Percentiles rank a stretch among this genome's conserved stretches.
These are phyloP conservation scores for Aphelinus certus DNA, from an alignment of 1,140 invertebrate genomes.

Conservation along the genomic window DNA sequence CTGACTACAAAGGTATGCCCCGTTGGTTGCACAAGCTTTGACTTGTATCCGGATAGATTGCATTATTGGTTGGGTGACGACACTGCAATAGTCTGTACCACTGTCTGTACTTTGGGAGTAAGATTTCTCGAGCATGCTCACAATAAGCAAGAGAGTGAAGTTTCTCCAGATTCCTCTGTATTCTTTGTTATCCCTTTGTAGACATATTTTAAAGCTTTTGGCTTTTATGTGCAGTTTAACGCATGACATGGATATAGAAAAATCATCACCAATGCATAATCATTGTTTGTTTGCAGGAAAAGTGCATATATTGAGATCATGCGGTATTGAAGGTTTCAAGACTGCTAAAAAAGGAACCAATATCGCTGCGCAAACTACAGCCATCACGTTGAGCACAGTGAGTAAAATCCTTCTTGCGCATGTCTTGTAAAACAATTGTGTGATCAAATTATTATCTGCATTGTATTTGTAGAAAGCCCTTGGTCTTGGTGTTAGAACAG, in stretches of 20 bases:
- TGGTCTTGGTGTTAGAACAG: constrained; percentile 76
- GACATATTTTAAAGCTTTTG: no score
- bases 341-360: constrained; percentile 95
- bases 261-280: constrained; percentile 8
- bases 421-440: not conserved
- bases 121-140: no score
- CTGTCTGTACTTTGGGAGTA: no score
- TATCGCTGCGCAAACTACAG: constrained; percentile 94
- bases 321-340: constrained; percentile 94
- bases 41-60: no score
- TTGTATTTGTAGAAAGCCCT: constrained; percentile 73
- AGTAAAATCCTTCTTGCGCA: constrained; percentile 49
- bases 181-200: no score
- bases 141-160: no score
- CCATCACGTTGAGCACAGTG: constrained; percentile 78
- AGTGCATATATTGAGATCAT: constrained; percentile 72
- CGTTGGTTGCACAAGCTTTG: no score
- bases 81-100: no score
- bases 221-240: no score
- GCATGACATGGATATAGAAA: not conserved
- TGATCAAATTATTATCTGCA: not conserved
- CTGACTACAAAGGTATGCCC: constrained; percentile 72
- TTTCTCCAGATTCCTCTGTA: no score
- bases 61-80: no score
- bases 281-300: constrained; percentile 60